Percentiles rank a stretch among this genome's conserved stretches.
Evolutionary conservation across 2,888 invertebrate genomes (phyloP).

Genomic region (Aquatica leii): DNA sequence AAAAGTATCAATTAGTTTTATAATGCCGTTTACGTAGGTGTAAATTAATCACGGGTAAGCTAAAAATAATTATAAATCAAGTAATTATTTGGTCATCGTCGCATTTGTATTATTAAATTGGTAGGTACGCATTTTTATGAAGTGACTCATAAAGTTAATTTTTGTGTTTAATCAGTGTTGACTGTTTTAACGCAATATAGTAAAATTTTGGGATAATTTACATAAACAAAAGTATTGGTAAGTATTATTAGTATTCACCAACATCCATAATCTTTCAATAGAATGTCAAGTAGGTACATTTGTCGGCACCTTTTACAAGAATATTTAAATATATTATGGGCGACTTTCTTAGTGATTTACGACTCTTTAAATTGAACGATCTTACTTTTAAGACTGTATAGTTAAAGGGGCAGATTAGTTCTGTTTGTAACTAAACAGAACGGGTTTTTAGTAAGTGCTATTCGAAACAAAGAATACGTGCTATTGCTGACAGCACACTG

Average conservation of each 20-base stretch:
- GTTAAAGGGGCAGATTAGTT: constrained; percentile 47
- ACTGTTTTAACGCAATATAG: no score
- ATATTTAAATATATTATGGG: constrained; percentile 47
- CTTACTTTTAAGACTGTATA: constrained; percentile 42
- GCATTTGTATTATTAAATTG: no score
- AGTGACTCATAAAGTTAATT: no score
- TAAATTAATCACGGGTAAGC: no score
- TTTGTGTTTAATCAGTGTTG: no score
- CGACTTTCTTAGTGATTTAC: constrained; percentile 49
- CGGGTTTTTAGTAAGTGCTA: constrained; percentile 24
- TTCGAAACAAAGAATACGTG: constrained; percentile 40
- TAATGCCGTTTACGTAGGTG: no score
- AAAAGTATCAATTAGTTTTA: no score
- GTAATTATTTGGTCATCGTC: no score
- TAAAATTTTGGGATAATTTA: constrained; percentile 8
- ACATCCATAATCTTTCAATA: constrained; percentile 44
- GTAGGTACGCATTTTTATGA: no score
- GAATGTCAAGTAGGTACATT: constrained; percentile 45
- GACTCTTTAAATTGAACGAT: constrained; percentile 48
- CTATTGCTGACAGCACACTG: constrained; percentile 13
- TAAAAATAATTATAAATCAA: no score
- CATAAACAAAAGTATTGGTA: no score
- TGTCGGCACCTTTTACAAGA: constrained; percentile 44
- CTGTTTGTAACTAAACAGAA: constrained; percentile 46
- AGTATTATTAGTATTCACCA: constrained; percentile 51